Conservation (phyloP, 1,140 invertebrate species). For the Zaprionus africanus region DNA sequence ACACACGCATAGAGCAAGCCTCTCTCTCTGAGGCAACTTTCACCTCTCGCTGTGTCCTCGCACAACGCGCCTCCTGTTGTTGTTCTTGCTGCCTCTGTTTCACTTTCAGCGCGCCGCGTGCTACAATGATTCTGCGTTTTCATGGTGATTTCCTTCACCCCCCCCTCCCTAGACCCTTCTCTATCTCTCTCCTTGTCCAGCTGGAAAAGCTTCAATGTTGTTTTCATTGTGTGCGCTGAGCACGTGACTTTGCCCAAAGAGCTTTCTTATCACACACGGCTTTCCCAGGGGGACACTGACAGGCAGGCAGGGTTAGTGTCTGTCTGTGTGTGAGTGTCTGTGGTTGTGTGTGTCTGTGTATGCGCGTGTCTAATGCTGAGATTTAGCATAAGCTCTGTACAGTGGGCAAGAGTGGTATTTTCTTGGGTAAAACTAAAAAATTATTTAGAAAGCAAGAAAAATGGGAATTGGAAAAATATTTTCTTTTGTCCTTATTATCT, state of each 20-base stretch:
- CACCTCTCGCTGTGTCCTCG: conserved; percentile 63
- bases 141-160: conserved; percentile 56
- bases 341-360: background rate
- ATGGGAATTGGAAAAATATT: no score
- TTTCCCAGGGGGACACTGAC: conserved; percentile 11
- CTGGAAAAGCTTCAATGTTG: conserved; percentile 48
- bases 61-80: conserved; percentile 51
- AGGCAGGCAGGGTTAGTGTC: conserved; percentile 6
- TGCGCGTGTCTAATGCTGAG: conserved; percentile 1
- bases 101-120: conserved; percentile 62
- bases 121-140: conserved; percentile 80
- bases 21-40: conserved; percentile 50
- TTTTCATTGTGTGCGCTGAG: conserved; percentile 34
- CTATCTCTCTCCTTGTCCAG: background rate
- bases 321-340: conserved; percentile 18
- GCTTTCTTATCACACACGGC: conserved; percentile 70
- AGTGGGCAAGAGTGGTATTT: background rate
- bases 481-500: no score
- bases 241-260: conserved; percentile 62
- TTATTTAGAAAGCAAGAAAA: background rate
- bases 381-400: conserved; percentile 7
- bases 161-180: background rate
- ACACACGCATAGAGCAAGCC: background rate
- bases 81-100: conserved; percentile 61
- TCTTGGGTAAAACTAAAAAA: background rate